Evolutionary conservation across 2,113 vertebrate genomes (phyloP).

Genomic region (Jacana jacana): DNA sequence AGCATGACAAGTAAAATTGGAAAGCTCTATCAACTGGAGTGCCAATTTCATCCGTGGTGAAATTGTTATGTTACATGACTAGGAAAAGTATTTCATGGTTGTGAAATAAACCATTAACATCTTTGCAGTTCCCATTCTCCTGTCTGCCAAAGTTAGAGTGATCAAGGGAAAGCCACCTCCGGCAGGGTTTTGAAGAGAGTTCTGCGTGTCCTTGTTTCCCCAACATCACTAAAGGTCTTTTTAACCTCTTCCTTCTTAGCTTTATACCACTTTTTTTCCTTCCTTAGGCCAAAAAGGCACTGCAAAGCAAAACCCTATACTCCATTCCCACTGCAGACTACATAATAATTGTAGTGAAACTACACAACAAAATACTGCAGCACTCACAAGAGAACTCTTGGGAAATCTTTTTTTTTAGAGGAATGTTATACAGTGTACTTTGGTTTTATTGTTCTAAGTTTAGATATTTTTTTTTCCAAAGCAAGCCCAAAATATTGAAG

Average conservation of each 20-base stretch:
- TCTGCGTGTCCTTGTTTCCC: neutral
- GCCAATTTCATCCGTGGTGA: neutral
- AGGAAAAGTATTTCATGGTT: neutral
- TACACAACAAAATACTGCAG: neutral
- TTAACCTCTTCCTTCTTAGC: neutral
- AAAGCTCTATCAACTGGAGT: neutral
- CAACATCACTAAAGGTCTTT: neutral
- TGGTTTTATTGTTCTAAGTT: neutral
- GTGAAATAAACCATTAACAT: conserved; percentile 3
- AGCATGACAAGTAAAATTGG: conserved; percentile 47
- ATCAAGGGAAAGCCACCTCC: neutral
- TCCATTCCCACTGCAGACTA: neutral
- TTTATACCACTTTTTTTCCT: neutral
- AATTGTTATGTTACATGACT: neutral
- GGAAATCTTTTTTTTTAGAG: neutral
- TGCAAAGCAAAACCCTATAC: neutral
- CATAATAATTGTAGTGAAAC: neutral
- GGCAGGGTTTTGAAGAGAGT: neutral
- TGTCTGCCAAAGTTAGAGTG: neutral
- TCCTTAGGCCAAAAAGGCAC: neutral
- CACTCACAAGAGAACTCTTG: neutral
- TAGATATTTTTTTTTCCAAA: neutral
- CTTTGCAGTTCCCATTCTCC: neutral
- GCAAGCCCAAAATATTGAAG: neutral
- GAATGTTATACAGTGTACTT: neutral